Conservation (phyloP, 2,797 vertebrate genomes). For the Tragopan temminckii region DNA sequence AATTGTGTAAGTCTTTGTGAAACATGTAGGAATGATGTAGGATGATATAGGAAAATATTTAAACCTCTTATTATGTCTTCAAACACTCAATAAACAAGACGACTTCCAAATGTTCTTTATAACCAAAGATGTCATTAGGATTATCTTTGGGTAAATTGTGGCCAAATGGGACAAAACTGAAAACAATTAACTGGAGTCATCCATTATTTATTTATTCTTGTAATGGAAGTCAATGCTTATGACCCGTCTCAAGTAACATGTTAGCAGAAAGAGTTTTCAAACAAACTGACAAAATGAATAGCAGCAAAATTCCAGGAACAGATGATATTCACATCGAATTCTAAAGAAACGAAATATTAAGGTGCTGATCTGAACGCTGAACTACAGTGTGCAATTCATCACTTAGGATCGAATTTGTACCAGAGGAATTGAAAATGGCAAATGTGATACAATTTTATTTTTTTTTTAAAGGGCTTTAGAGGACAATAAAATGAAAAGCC, state of each 20-base stretch:
- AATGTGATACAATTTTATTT: neutral
- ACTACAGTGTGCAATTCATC: neutral
- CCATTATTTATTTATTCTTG: neutral
- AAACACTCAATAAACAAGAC: neutral
- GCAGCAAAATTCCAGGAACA: slow-evolving; percentile 20
- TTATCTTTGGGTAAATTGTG: neutral
- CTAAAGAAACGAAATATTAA: slow-evolving; percentile 18
- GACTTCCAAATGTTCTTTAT: neutral
- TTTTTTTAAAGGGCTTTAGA: slow-evolving; percentile 24
- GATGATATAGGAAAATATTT: neutral
- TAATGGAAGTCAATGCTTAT: neutral
- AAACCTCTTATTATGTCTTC: neutral
- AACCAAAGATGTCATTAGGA: neutral
- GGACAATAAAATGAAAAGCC: neutral
- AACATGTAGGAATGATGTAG: neutral
- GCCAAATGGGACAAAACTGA: neutral
- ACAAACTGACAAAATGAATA: slow-evolving; percentile 26
- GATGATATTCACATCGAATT: neutral
- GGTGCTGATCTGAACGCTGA: slow-evolving; percentile 35
- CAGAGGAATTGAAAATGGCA: neutral
- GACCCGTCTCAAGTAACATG: neutral
- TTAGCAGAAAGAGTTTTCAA: neutral
- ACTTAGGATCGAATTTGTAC: neutral
- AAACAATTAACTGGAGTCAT: neutral
- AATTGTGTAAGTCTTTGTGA: neutral